A percentile compares a stretch with the other conserved stretches of the same genome.
These are phyloP conservation scores for Brachyptera risi DNA, from an alignment of 2,888 invertebrate species.

Conservation along the genomic window DNA sequence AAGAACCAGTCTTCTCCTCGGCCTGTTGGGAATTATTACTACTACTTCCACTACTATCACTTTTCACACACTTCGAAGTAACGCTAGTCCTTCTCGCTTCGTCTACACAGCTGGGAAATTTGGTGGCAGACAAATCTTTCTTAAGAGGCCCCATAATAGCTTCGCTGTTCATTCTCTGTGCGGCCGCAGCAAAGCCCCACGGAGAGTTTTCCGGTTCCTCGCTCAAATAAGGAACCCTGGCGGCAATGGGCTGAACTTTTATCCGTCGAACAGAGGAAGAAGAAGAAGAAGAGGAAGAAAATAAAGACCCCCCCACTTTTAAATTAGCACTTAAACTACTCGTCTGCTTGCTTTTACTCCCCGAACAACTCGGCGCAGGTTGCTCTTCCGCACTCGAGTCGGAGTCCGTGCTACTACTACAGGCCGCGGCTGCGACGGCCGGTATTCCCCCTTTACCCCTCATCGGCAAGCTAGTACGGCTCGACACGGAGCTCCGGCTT, in stretches of 20 bases:
- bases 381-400: constrained; percentile 1
- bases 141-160: constrained; percentile 17
- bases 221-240: neutral
- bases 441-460: constrained; percentile 22
- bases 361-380: neutral
- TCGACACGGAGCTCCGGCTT: neutral
- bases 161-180: constrained; percentile 37
- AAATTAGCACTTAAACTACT: constrained; percentile 7
- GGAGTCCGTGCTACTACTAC: constrained; percentile 29
- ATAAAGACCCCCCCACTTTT: constrained; percentile 26
- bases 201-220: constrained; percentile 38
- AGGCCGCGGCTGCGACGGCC: constrained; percentile 30
- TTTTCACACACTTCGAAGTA: neutral
- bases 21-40: constrained; percentile 26
- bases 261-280: constrained; percentile 3
- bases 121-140: neutral
- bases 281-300: constrained; percentile 21
- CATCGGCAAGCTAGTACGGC: neutral
- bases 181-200: constrained; percentile 60
- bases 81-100: neutral
- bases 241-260: neutral
- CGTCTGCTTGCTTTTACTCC: neutral
- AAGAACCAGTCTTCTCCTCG: constrained; percentile 29
- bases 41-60: constrained; percentile 18
- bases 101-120: constrained; percentile 9